These are phyloP conservation scores for Meloidogyne floridensis DNA, from an alignment of 1,140 invertebrate genomes.

Conservation along the genomic window DNA sequence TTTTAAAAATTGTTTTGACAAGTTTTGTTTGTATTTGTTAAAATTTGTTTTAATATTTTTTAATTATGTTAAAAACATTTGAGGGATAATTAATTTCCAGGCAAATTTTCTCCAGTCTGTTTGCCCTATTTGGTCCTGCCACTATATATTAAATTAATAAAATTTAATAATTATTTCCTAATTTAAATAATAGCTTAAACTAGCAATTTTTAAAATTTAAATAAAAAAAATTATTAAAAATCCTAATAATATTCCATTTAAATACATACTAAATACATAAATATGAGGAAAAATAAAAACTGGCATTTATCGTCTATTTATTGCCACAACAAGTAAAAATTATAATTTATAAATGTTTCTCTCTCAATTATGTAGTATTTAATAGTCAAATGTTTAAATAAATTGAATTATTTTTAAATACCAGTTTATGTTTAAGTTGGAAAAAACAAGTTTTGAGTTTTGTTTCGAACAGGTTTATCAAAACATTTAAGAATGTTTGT, in stretches of 20 bases:
- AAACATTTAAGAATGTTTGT: neutral
- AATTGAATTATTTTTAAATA: no score
- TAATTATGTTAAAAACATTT: no score
- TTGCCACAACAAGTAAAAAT: neutral
- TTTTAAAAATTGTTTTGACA: no score
- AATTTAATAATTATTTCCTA: neutral
- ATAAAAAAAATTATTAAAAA: neutral
- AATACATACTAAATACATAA: neutral
- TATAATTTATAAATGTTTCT: neutral
- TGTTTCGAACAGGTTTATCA: neutral
- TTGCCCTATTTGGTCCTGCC: no score
- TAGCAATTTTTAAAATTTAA: constrained; percentile 3
- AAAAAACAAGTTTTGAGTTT: neutral
- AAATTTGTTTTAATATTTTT: no score
- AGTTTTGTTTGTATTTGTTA: no score
- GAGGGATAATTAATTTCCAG: no score
- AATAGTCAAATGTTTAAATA: no score
- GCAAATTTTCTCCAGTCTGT: no score
- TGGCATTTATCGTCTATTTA: constrained; percentile 2
- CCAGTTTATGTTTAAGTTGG: no score
- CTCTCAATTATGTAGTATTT: neutral
- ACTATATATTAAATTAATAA: no score
- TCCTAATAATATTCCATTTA: neutral
- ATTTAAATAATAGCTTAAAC: neutral
- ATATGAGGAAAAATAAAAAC: neutral